phyloP scores from a whole-genome alignment of 2,888 invertebrate species.

The Lordiphosa andalusiaca region DNA sequence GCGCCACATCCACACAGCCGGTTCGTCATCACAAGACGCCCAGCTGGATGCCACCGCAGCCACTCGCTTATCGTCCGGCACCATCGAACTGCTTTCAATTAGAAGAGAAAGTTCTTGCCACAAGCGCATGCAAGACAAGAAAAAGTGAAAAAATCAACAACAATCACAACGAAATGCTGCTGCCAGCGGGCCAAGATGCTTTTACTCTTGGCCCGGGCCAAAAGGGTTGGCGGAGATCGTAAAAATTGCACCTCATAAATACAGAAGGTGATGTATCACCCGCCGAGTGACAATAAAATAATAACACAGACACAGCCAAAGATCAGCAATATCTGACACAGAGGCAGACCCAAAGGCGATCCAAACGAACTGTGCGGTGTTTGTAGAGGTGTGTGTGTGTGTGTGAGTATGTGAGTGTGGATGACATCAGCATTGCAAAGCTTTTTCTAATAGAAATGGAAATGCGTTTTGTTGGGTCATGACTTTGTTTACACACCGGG shows the following conservation, averaged over 20 bases:
- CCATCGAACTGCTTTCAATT: constrained; percentile 76
- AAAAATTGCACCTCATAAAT: constrained; percentile 72
- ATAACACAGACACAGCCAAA: background rate
- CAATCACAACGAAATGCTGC: constrained; percentile 30
- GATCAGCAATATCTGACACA: constrained; percentile 7
- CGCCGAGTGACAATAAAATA: constrained; percentile 31
- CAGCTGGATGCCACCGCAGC: constrained; percentile 47
- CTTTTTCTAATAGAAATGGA: constrained; percentile 34
- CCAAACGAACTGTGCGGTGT: constrained; percentile 5
- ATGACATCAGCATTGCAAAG: constrained; percentile 45
- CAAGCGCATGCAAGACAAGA: constrained; percentile 51
- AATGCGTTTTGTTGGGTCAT: constrained; percentile 24
- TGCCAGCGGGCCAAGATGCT: constrained; percentile 42
- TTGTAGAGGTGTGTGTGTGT: background rate
- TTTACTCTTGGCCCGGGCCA: constrained; percentile 37
- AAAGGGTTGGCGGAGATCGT: constrained; percentile 25
- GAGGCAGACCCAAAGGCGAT: constrained; percentile 12
- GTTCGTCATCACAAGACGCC: constrained; percentile 43
- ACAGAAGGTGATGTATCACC: constrained; percentile 43
- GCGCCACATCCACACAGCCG: constrained; percentile 30
- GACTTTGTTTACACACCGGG: constrained; percentile 1
- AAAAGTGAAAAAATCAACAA: constrained; percentile 64
- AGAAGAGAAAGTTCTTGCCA: constrained; percentile 77
- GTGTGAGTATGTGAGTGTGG: constrained; percentile 13
- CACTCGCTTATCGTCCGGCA: constrained; percentile 52